A percentile compares a stretch with the other conserved stretches of the same genome.
phyloP scores from a whole-genome alignment of 2,888 invertebrate genomes.

The Tinea pellionella region DNA sequence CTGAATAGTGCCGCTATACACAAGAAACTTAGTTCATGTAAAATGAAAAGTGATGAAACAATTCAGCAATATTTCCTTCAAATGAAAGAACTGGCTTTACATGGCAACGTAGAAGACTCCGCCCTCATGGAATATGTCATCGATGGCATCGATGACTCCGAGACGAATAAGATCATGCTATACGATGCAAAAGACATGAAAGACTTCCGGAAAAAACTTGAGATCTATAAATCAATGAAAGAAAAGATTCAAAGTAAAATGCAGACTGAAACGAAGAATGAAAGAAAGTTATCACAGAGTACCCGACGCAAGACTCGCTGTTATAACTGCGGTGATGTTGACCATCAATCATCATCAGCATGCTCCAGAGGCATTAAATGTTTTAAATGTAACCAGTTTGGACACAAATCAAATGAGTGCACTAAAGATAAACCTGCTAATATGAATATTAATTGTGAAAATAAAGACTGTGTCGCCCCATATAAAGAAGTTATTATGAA shows the following conservation, averaged over 20 bases:
- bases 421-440: no score
- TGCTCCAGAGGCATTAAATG: conserved; percentile 27
- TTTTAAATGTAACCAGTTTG: conserved; percentile 24
- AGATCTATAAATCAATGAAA: no score
- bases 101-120: conserved; percentile 29
- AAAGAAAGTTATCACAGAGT: no score
- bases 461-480: background rate
- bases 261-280: no score
- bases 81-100: no score
- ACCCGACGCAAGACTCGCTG: no score
- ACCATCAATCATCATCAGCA: conserved; percentile 20
- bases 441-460: no score
- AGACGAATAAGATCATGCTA: no score
- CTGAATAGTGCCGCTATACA: background rate
- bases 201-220: no score
- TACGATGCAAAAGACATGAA: no score
- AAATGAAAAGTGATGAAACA: conserved; percentile 29
- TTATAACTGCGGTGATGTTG: no score
- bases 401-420: conserved; percentile 20
- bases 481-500: background rate
- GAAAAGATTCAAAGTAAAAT: no score
- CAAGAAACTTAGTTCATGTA: conserved; percentile 18
- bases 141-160: conserved; percentile 29
- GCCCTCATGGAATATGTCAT: conserved; percentile 35
- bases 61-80: conserved; percentile 33